These are phyloP conservation scores for Catocala sponsa DNA, from an alignment of 2,888 invertebrate genomes.

Conservation along the genomic window DNA sequence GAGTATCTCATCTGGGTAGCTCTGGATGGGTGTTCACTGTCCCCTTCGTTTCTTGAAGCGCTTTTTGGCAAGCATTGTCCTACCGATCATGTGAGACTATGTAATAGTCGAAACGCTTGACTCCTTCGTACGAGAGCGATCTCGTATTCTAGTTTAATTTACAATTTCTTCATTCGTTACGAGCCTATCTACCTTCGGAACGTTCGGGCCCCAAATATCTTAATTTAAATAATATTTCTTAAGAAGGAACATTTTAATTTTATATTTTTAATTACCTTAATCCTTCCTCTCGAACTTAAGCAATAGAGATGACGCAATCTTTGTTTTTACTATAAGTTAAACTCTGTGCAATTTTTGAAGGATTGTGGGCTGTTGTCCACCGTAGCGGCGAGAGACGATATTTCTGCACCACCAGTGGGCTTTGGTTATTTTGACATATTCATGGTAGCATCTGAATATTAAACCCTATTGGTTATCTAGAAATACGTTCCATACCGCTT, in stretches of 20 bases:
- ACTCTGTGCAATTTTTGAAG: conserved; percentile 19
- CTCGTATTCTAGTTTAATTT: conserved; percentile 17
- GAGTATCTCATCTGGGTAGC: conserved; percentile 11
- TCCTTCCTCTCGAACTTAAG: not conserved
- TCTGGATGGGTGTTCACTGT: conserved; percentile 15
- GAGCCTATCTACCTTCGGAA: conserved; percentile 1
- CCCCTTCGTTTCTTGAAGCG: conserved; percentile 17
- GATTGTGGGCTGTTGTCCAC: not conserved
- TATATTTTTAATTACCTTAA: conserved; percentile 8
- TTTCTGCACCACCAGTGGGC: not conserved
- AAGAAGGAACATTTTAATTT: conserved; percentile 10
- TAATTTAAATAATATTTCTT: conserved; percentile 17
- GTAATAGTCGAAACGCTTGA: conserved; percentile 18
- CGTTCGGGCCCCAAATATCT: not conserved
- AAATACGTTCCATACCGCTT: not conserved
- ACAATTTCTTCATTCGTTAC: conserved; percentile 4
- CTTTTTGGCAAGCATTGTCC: conserved; percentile 18
- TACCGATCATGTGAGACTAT: conserved; percentile 13
- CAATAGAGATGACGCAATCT: not conserved
- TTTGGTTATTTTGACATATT: not conserved
- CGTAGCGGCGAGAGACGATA: not conserved
- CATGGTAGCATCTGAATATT: not conserved
- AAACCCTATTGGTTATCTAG: not conserved
- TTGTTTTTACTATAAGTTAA: conserved; percentile 7
- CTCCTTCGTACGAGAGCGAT: conserved; percentile 5